These are phyloP conservation scores for Aspiorhynchus laticeps DNA, from an alignment of 2,113 vertebrate genomes.

Conservation along the genomic window DNA sequence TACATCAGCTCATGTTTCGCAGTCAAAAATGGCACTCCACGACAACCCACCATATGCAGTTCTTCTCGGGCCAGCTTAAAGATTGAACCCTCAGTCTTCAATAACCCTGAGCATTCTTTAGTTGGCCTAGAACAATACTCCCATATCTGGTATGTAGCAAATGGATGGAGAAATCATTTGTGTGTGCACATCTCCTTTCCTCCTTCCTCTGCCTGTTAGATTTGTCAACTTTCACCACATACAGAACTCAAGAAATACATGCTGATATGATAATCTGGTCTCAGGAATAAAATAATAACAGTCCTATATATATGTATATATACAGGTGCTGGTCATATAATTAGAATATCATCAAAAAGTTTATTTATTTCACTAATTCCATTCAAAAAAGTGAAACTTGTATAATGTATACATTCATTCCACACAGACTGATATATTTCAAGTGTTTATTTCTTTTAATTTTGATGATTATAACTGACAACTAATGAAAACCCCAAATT, in stretches of 20 bases:
- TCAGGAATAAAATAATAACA: not conserved
- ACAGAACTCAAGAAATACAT: not conserved
- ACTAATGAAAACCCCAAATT: too few species aligned
- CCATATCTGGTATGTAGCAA: constrained; percentile 80
- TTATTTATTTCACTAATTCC: too few species aligned
- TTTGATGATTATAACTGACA: too few species aligned
- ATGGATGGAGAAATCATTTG: not conserved
- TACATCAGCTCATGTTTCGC: constrained; percentile 86
- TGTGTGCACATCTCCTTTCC: not conserved
- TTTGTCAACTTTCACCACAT: not conserved
- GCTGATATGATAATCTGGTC: not conserved
- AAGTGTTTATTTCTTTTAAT: too few species aligned
- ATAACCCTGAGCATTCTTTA: constrained; percentile 85
- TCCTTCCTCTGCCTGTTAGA: not conserved
- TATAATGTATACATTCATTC: too few species aligned
- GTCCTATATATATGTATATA: too few species aligned
- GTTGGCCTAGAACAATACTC: constrained; percentile 85
- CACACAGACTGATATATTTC: too few species aligned
- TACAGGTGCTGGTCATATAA: too few species aligned
- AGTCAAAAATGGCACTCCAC: constrained; percentile 85
- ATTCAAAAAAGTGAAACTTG: too few species aligned
- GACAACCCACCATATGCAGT: constrained; percentile 84
- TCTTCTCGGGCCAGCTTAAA: constrained; percentile 79
- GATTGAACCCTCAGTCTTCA: constrained; percentile 82
- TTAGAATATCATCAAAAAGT: too few species aligned